Evolutionary conservation across 2,888 invertebrate genomes (phyloP).

Genomic region (Eristalinus sepulchralis): DNA sequence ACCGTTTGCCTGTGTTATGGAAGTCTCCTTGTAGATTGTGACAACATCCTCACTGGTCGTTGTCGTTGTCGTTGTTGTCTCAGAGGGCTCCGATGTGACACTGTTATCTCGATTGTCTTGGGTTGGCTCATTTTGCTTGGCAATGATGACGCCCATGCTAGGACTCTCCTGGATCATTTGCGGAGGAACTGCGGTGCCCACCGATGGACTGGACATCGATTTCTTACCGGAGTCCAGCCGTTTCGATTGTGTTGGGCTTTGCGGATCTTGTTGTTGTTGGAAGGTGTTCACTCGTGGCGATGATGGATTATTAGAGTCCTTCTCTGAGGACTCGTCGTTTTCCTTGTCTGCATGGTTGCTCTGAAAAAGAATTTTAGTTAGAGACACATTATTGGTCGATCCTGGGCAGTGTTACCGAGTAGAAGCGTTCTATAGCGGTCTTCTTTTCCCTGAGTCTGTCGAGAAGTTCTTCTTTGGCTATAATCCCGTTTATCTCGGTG

Average conservation of each 20-base stretch:
- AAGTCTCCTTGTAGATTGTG: conserved; percentile 79
- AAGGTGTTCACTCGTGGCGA: conserved; percentile 34
- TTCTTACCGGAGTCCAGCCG: conserved; percentile 79
- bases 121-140: conserved; percentile 77
- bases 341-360: conserved; percentile 47
- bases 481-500: conserved; percentile 80
- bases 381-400: neutral
- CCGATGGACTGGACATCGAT: conserved; percentile 80
- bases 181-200: conserved; percentile 75
- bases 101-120: conserved; percentile 78
- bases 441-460: conserved; percentile 85
- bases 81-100: conserved; percentile 80
- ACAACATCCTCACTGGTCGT: conserved; percentile 81
- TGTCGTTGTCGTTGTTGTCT: conserved; percentile 80
- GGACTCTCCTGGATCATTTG: conserved; percentile 79
- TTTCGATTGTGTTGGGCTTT: conserved; percentile 75
- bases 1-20: conserved; percentile 73
- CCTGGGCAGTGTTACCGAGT: conserved; percentile 74
- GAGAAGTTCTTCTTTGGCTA: conserved; percentile 83
- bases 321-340: conserved; percentile 55
- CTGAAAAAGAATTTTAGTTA: neutral
- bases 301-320: conserved; percentile 26
- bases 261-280: conserved; percentile 71
- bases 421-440: conserved; percentile 78
- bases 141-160: conserved; percentile 77